Conservation (phyloP, 2,888 invertebrate genomes). For the Stenoptilia bipunctidactyla region DNA sequence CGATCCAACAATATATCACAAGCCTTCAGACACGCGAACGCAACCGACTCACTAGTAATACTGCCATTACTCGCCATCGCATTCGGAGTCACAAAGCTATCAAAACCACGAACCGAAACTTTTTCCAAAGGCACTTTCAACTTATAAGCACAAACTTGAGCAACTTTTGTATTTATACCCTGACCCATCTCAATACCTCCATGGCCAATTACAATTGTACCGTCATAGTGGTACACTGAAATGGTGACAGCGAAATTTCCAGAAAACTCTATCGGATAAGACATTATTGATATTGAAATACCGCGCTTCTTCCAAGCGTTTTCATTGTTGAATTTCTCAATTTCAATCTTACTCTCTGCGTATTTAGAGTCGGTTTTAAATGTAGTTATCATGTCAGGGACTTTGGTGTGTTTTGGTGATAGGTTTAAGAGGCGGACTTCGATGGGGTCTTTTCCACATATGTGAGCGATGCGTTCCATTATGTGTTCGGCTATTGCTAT, state of each 20-base stretch:
- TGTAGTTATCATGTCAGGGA: constrained; percentile 67
- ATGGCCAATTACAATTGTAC: constrained; percentile 75
- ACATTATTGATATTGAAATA: constrained; percentile 74
- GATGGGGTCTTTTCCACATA: constrained; percentile 65
- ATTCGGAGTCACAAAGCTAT: constrained; percentile 77
- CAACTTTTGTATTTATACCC: constrained; percentile 77
- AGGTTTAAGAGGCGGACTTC: constrained; percentile 72
- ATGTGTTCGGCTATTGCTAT: constrained; percentile 71
- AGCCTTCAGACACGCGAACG: constrained; percentile 67
- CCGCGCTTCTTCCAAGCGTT: constrained; percentile 85
- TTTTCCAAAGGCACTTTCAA: constrained; percentile 75
- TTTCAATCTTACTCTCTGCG: constrained; percentile 53
- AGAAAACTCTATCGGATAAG: constrained; percentile 66
- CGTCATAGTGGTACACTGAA: constrained; percentile 77
- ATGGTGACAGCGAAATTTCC: constrained; percentile 72
- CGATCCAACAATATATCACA: constrained; percentile 58
- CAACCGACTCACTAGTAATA: constrained; percentile 78
- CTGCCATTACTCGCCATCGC: constrained; percentile 77
- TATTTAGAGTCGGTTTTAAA: constrained; percentile 70
- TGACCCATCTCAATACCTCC: constrained; percentile 83
- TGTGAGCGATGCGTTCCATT: constrained; percentile 76
- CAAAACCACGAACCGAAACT: constrained; percentile 73
- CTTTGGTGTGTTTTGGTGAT: constrained; percentile 24
- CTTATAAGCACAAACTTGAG: constrained; percentile 78
- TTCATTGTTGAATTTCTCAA: constrained; percentile 69